Percentiles rank a stretch among this genome's conserved stretches.
These are phyloP conservation scores for Forbesichthys agassizii DNA, from an alignment of 2,113 vertebrate genomes.

Conservation along the genomic window DNA sequence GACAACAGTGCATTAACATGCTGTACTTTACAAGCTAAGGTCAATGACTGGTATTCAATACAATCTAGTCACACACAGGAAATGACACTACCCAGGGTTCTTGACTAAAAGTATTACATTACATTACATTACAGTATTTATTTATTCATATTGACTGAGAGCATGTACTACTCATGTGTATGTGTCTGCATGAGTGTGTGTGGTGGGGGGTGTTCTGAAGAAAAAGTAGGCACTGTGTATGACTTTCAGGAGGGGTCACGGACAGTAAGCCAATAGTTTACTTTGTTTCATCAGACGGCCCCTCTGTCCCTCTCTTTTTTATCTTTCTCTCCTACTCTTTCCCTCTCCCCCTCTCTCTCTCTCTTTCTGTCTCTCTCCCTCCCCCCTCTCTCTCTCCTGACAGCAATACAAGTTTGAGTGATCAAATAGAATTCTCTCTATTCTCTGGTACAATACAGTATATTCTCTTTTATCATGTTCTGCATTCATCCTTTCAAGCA, in stretches of 20 bases:
- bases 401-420: too few relatives aligned
- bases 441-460: not conserved
- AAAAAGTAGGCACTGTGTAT: conserved; percentile 54
- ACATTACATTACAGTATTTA: not conserved
- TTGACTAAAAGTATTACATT: not conserved
- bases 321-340: conserved; percentile 11
- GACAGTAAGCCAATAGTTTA: conserved; percentile 7
- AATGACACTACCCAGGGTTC: not conserved
- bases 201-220: conserved; percentile 2
- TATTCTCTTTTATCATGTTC: not conserved
- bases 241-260: conserved; percentile 35
- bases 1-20: conserved; percentile 22
- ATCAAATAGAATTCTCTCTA: not conserved
- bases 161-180: not conserved
- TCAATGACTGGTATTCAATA: not conserved
- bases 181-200: conserved; percentile 4
- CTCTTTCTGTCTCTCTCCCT: not conserved
- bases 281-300: not conserved
- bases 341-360: not conserved
- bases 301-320: conserved; percentile 34
- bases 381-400: not conserved
- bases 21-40: not conserved
- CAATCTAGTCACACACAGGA: not conserved
- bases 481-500: too few relatives aligned
- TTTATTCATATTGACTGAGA: not conserved